Evolutionary conservation across 2,113 vertebrate genomes (phyloP), one percentile per base, ranked within the genome.

Genomic region (Brevimyrus niger): DNA sequence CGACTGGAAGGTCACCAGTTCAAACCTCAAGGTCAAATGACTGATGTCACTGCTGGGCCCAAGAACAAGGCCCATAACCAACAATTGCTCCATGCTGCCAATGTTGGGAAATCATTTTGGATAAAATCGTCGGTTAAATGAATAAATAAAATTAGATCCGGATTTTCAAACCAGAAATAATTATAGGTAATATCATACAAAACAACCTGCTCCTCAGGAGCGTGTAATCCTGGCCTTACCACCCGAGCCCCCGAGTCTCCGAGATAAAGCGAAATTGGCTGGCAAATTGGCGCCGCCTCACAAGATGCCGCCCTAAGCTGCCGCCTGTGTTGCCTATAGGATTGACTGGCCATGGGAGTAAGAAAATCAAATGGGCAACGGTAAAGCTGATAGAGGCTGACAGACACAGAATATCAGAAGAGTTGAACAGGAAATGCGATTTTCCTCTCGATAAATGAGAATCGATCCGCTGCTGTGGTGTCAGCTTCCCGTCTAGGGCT

Each of bases 401-500:
- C 44, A n/a, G n/a, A n/a, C n/a, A 21, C 82, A 84, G 82, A 23
- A 23, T 27, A 69, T 69, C 61, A 69, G 27, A 69, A 3, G 7
- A 65, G 2, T 65, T 65, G 3, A 65, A 27, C 23, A 27, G 11
- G 58, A 31, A 69, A 69, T 31, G n/a, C 1, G n/a, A 4, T 69
- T 69, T 4, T 69, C 61, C 4, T 31, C 27, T 69, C 11, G 10
- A 31, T 31, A 13, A 69, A 69, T 11, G 61, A 31, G 61, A 69
- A 13, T 1, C 9, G 1, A 1, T 69, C n/a, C 0, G 1, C 13
- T 4, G 10, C 3, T 11, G 61, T 13, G n/a, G 10, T 27, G 61
- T 1, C 9, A n/a, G 0, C 10, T 31, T 11, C 3, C n/a, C 3
- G 0, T 69, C 27, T 13, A 4, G n/a, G 61, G n/a, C 1, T 0